A percentile compares a stretch with the other conserved stretches of the same genome.
These are phyloP conservation scores for Chionodraco myersi DNA, from an alignment of 2,113 vertebrate genomes.

Conservation along the genomic window DNA sequence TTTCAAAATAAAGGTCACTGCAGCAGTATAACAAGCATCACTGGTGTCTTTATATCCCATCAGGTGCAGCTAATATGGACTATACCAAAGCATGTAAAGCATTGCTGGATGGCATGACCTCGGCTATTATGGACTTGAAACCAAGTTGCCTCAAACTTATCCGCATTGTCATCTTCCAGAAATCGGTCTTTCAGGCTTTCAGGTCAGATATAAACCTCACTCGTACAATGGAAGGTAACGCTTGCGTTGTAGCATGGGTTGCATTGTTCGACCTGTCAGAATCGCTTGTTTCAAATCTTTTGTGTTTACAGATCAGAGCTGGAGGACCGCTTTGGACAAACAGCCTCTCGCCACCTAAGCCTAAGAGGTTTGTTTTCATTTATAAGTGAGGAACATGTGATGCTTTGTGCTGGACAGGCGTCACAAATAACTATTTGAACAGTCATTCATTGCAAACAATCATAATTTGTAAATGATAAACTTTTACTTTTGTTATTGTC, in stretches of 20 bases:
- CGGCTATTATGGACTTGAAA: slow-evolving; percentile 44
- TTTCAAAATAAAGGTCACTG: not conserved
- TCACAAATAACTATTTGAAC: too few relatives aligned
- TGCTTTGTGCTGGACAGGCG: not conserved
- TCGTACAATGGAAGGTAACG: not conserved
- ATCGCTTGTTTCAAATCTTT: not conserved
- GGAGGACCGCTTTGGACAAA: slow-evolving; percentile 58
- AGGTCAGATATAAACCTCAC: slow-evolving; percentile 47
- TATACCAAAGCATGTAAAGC: slow-evolving; percentile 45
- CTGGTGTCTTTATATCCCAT: not conserved
- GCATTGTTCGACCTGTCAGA: not conserved
- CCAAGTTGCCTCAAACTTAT: slow-evolving; percentile 53
- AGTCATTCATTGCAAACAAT: too few relatives aligned
- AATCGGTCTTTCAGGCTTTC: slow-evolving; percentile 60
- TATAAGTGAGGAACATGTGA: not conserved
- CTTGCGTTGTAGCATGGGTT: not conserved
- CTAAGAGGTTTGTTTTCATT: slow-evolving; percentile 54
- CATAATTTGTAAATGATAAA: too few relatives aligned
- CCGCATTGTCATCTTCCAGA: slow-evolving; percentile 67
- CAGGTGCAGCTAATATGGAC: slow-evolving; percentile 58
- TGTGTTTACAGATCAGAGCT: slow-evolving; percentile 60
- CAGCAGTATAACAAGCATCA: not conserved
- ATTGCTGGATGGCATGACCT: slow-evolving; percentile 72
- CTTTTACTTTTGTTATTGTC: too few relatives aligned
- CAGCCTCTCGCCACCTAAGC: not conserved